Percentiles rank a stretch among this genome's conserved stretches.
Conservation (phyloP, 2,888 invertebrate genomes). For the Oscheius sp. region DNA sequence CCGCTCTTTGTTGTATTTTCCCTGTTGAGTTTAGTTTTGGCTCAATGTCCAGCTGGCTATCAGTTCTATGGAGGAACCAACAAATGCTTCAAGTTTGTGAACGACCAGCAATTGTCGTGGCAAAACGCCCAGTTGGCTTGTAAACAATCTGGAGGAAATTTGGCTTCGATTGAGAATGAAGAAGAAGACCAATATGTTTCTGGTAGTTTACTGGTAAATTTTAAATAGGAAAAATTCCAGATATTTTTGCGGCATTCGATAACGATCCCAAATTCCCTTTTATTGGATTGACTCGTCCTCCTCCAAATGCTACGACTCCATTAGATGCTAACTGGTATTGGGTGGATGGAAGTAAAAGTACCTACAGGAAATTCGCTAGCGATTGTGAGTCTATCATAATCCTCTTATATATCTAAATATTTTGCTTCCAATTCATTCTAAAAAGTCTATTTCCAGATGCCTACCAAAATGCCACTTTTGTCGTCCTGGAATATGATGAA, state of each 20-base stretch:
- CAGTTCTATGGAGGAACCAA: neutral
- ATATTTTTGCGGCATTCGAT: neutral
- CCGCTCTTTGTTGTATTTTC: neutral
- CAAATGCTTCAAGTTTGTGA: neutral
- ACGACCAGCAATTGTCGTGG: neutral
- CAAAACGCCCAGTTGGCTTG: neutral
- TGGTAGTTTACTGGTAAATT: neutral
- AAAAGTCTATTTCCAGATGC: neutral
- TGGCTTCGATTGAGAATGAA: neutral
- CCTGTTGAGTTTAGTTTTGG: neutral
- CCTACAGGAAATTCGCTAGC: neutral
- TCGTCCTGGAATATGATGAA: neutral
- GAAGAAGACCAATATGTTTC: neutral
- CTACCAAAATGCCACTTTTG: conserved; percentile 1
- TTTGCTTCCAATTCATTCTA: too few relatives aligned
- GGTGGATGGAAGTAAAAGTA: neutral
- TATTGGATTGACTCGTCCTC: neutral
- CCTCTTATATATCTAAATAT: neutral
- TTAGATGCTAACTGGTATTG: neutral
- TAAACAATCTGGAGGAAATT: neutral
- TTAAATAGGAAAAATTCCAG: neutral
- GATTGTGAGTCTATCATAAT: neutral
- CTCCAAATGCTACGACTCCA: neutral
- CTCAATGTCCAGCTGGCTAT: neutral
- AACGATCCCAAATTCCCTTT: neutral